These are phyloP conservation scores for Hippoglossus hippoglossus DNA, from an alignment of 2,797 vertebrate species.

Conservation along the genomic window DNA sequence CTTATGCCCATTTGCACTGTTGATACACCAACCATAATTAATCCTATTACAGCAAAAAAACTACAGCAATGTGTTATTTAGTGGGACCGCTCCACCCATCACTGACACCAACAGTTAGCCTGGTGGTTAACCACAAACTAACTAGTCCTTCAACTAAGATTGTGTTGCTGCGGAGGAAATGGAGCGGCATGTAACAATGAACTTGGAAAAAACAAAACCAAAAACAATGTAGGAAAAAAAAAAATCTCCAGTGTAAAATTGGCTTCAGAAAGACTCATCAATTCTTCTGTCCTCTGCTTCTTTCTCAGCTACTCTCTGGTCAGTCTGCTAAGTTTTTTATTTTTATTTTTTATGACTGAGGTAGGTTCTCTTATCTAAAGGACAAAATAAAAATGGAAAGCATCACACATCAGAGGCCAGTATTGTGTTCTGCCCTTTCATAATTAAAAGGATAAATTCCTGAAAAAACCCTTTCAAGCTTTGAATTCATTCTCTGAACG, in stretches of 20 bases:
- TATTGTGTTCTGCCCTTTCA: slow-evolving; percentile 65
- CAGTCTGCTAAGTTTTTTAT: slow-evolving; percentile 78
- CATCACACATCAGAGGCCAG: slow-evolving; percentile 65
- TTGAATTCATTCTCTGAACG: slow-evolving; percentile 62
- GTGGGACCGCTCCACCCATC: slow-evolving; percentile 19
- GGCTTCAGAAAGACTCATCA: slow-evolving; percentile 68
- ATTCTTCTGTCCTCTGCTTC: slow-evolving; percentile 54
- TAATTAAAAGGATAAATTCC: slow-evolving; percentile 72
- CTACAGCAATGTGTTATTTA: slow-evolving; percentile 27
- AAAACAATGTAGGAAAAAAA: slow-evolving; percentile 56
- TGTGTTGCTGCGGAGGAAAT: slow-evolving; percentile 46
- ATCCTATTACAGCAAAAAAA: slow-evolving; percentile 35
- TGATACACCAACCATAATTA: slow-evolving; percentile 19
- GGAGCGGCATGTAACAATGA: slow-evolving; percentile 53
- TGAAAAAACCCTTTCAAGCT: slow-evolving; percentile 68
- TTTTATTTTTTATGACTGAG: slow-evolving; percentile 79
- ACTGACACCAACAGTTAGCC: slow-evolving; percentile 39
- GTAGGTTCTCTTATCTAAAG: slow-evolving; percentile 86
- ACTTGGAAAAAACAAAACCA: slow-evolving; percentile 45
- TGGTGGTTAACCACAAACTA: slow-evolving; percentile 16
- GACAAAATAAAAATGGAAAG: slow-evolving; percentile 76
- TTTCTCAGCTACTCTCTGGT: slow-evolving; percentile 76
- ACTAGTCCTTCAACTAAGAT: slow-evolving; percentile 8
- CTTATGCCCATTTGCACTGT: slow-evolving; percentile 21
- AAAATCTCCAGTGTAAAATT: slow-evolving; percentile 81